These are phyloP conservation scores for Himalopsyche tibetana DNA, from an alignment of 2,888 invertebrate species.

Conservation along the genomic window DNA sequence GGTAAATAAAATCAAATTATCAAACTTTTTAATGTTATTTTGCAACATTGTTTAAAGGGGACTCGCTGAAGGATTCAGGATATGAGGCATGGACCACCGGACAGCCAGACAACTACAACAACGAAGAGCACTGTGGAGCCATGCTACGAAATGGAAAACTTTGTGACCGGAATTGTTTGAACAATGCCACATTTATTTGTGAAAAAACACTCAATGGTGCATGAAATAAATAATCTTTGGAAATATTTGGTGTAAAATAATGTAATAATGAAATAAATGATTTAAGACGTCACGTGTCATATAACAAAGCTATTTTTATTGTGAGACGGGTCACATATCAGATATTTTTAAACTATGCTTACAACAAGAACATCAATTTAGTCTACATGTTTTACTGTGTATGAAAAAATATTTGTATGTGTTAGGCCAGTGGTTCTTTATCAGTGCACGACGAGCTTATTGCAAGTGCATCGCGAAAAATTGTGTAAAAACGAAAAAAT, in stretches of 20 bases:
- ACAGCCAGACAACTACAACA: conserved; percentile 45
- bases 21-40: not conserved
- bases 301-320: too few species aligned
- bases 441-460: too few species aligned
- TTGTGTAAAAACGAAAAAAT: too few species aligned
- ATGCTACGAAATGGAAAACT: conserved; percentile 51
- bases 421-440: too few species aligned
- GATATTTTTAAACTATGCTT: too few species aligned
- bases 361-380: too few species aligned
- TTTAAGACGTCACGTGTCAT: too few species aligned
- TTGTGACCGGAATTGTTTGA: not conserved
- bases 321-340: too few species aligned
- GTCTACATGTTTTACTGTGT: too few species aligned
- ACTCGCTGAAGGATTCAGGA: conserved; percentile 28
- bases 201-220: conserved; percentile 44
- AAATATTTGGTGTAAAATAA: not conserved
- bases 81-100: conserved; percentile 44
- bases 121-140: conserved; percentile 48
- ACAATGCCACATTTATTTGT: conserved; percentile 53
- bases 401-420: too few species aligned
- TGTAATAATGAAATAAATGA: too few species aligned
- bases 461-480: too few species aligned
- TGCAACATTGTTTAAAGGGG: conserved; percentile 25
- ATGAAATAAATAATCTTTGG: not conserved
- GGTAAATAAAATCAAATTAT: not conserved